Conservation (phyloP, 2,888 invertebrate genomes). For the Iphiclides podalirius region DNA sequence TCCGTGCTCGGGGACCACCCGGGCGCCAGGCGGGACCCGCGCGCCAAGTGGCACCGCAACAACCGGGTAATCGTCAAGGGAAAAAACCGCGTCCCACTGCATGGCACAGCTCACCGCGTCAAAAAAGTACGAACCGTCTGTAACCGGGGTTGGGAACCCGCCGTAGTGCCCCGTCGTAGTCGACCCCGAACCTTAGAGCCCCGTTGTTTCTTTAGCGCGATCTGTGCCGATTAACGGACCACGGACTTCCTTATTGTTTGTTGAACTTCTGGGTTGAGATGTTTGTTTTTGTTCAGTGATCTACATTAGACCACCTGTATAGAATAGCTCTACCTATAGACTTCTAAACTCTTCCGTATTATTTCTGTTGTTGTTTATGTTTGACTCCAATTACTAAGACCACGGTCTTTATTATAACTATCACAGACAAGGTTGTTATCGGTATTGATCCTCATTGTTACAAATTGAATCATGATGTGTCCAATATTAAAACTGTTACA, state of each 20-base stretch:
- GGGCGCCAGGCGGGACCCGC: slow-evolving; percentile 64
- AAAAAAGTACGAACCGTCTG: slow-evolving; percentile 24
- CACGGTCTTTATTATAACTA: too few species aligned
- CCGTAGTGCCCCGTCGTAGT: slow-evolving; percentile 15
- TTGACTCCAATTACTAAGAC: too few species aligned
- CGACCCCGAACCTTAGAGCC: slow-evolving; percentile 3
- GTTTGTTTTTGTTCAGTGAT: background rate
- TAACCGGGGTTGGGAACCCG: slow-evolving; percentile 10
- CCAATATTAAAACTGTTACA: too few species aligned
- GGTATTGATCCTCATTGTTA: too few species aligned
- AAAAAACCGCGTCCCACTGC: slow-evolving; percentile 24
- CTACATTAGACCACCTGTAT: background rate
- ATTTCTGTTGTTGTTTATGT: too few species aligned
- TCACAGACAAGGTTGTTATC: too few species aligned
- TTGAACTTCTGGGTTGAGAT: too few species aligned
- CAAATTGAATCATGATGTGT: too few species aligned
- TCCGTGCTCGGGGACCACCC: slow-evolving; percentile 84
- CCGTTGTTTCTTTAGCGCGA: slow-evolving; percentile 2
- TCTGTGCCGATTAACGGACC: background rate
- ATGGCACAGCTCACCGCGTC: slow-evolving; percentile 26
- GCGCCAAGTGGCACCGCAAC: slow-evolving; percentile 92
- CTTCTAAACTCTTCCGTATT: background rate
- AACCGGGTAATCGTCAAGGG: slow-evolving; percentile 83
- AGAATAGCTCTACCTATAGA: background rate
- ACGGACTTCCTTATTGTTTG: background rate